Evolutionary conservation across 2,113 vertebrate species (phyloP).

Genomic region (Zosterops hypoxanthus): DNA sequence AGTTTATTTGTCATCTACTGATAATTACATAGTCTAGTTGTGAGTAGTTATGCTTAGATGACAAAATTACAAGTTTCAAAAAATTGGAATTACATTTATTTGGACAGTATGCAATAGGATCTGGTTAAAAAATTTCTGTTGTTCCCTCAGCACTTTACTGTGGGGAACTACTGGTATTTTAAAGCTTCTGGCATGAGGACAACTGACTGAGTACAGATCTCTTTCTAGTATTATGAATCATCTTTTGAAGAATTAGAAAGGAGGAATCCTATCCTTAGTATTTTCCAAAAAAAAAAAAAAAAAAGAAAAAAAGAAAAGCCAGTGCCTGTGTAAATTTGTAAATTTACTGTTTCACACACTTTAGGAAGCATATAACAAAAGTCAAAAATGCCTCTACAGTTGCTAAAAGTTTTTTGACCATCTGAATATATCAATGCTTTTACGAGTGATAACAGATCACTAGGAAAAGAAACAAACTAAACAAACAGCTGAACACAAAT

Average conservation of each 20-base stretch:
- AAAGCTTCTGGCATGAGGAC: not conserved
- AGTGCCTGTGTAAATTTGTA: not conserved
- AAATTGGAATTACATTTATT: not conserved
- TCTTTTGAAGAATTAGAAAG: not conserved
- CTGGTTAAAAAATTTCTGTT: not conserved
- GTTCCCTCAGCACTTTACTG: not conserved
- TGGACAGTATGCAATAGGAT: not conserved
- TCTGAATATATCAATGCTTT: not conserved
- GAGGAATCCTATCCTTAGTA: not conserved
- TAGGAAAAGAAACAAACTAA: not conserved
- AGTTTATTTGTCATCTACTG: not conserved
- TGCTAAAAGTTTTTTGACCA: not conserved
- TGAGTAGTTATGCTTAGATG: not conserved
- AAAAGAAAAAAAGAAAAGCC: not conserved
- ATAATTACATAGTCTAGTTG: not conserved
- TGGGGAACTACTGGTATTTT: not conserved
- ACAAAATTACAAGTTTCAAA: not conserved
- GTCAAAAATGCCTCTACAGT: not conserved
- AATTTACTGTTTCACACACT: not conserved
- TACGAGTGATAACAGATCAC: fast-evolving
- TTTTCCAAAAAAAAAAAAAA: not conserved
- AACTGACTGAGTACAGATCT: not conserved
- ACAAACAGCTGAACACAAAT: not conserved
- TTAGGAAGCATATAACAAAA: not conserved
- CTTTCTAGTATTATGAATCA: not conserved